phyloP scores from a whole-genome alignment of 2,113 vertebrate genomes.

The Bufo bufo region DNA sequence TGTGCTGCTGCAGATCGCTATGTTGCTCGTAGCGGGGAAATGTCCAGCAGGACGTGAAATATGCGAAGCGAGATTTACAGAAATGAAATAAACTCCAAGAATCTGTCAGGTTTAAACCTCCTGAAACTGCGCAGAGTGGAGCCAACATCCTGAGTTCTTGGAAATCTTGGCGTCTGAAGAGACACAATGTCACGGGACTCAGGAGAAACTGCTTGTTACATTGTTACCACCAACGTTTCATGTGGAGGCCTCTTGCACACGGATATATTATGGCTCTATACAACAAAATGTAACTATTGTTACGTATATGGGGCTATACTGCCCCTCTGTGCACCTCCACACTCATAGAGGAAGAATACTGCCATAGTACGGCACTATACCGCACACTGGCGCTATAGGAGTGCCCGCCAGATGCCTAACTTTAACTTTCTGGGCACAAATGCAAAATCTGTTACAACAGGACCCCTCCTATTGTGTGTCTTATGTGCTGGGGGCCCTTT shows the following conservation, averaged over 20 bases:
- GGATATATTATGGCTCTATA: not conserved
- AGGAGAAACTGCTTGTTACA: not conserved
- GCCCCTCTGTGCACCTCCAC: too few relatives aligned
- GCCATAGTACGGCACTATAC: too few relatives aligned
- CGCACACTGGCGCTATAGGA: too few relatives aligned
- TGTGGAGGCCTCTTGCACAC: not conserved
- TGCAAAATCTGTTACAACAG: too few relatives aligned
- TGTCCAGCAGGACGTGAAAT: slow-evolving; percentile 4
- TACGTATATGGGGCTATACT: too few relatives aligned
- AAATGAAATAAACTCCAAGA: not conserved
- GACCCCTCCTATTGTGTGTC: too few relatives aligned
- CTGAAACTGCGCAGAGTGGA: not conserved
- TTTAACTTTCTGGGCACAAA: too few relatives aligned
- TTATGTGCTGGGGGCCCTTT: too few relatives aligned
- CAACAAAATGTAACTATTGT: too few relatives aligned
- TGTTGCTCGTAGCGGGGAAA: not conserved
- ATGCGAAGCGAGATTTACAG: not conserved
- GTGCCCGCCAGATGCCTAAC: too few relatives aligned
- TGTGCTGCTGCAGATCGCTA: not conserved
- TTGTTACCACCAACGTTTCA: not conserved
- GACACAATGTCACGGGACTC: not conserved
- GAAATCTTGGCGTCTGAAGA: not conserved
- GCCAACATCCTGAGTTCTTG: not conserved
- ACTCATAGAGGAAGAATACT: too few relatives aligned
- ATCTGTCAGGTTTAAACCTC: not conserved